These are phyloP conservation scores for Idaea aversata DNA, from an alignment of 2,888 invertebrate species.

Conservation along the genomic window DNA sequence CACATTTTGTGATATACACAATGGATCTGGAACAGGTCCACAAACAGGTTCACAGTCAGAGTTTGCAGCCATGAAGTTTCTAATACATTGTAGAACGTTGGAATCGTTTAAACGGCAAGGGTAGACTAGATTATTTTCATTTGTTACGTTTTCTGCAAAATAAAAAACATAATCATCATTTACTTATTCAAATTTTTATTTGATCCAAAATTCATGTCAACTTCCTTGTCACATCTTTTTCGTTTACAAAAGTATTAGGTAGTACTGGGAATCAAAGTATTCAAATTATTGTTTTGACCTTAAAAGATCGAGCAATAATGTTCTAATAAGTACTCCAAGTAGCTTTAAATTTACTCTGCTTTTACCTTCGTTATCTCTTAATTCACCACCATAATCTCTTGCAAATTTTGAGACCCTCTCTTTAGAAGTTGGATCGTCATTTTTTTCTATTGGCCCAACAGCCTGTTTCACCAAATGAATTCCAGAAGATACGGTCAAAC, in stretches of 20 bases:
- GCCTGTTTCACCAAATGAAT: not conserved
- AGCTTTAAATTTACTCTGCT: not conserved
- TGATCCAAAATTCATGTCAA: no score
- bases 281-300: not conserved
- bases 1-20: not conserved
- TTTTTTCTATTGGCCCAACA: no score
- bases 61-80: not conserved
- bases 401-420: no score
- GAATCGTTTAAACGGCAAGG: not conserved
- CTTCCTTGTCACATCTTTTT: no score
- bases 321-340: no score
- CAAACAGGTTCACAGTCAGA: not conserved
- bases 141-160: not conserved
- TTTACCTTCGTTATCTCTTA: not conserved
- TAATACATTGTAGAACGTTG: not conserved
- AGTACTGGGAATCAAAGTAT: not conserved
- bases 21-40: not conserved
- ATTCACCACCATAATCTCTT: not conserved
- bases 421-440: no score
- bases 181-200: not conserved
- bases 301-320: no score
- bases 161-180: not conserved
- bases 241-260: no score
- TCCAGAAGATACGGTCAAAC: not conserved
- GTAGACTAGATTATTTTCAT: not conserved